Evolutionary conservation across 2,888 invertebrate species (phyloP), one percentile per base, ranked within the genome.

Genomic region (Carcina quercana): DNA sequence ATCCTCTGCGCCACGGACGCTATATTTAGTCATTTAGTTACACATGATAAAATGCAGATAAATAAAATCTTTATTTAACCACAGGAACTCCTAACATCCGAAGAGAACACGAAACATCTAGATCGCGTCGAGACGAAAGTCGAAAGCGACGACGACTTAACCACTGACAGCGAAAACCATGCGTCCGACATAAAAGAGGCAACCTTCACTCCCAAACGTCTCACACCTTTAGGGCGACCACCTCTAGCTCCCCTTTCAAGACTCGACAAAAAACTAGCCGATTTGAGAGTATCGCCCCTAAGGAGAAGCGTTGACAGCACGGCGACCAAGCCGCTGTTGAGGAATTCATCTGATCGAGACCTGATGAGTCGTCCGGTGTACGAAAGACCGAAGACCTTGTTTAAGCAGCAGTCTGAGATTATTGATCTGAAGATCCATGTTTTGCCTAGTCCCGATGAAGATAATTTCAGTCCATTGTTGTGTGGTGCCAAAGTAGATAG

Each of bases 121-220:
- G 61, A 82, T 62, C 60, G 87, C 36, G 65, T 85, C 43, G 63
- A 82, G 67, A 63, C 85, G 29, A 76, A 87, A 76, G 69, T 83
- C 35, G 87, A 86, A 62, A 72, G 86, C 41, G 80, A 82, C 32
- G 82, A 71, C 29, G 84, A 84, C 15, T 57, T 85, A 1, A 73
- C 74, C 19, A 79, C 78, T 0, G 83, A 84, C 44, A 83, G 75
- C 33, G 83, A 80, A 27, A 70, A 78, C 31, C 74, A 79, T 15
- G 53, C 47, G 2, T 66, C 76, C 0, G 78, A 80, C 20, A 46
- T 70, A 5, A 78, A 68, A 47, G 75, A 79, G 2, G 56, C 55
- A 19, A 37, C 44, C 26, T 33, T 51, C 3, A 49, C 50, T 5
- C 38, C 63, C 3, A 59, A 70, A 39, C 62, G 78, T 2, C 39